These are phyloP conservation scores for Toxostoma redivivum DNA, from an alignment of 2,113 vertebrate genomes.

Conservation along the genomic window DNA sequence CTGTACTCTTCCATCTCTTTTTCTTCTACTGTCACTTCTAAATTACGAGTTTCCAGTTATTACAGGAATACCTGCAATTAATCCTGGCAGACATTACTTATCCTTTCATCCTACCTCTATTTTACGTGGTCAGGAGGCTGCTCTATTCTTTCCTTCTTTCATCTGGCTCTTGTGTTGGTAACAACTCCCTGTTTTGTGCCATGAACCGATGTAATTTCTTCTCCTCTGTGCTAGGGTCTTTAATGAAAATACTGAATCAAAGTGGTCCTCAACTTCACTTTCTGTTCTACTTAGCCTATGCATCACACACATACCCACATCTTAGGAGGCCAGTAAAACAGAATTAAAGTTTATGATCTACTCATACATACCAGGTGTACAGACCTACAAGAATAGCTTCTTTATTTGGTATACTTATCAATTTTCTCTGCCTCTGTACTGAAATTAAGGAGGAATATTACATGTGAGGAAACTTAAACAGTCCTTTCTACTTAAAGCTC, in stretches of 20 bases:
- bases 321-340: not conserved
- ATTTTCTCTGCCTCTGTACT: not conserved
- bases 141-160: not conserved
- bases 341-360: not conserved
- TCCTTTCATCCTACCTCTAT: slow-evolving; percentile 9
- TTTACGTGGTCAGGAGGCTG: not conserved
- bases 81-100: slow-evolving; percentile 13
- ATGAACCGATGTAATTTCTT: not conserved
- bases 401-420: not conserved
- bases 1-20: not conserved
- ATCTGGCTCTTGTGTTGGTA: not conserved
- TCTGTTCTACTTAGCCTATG: not conserved
- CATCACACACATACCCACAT: not conserved
- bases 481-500: not conserved
- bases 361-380: not conserved
- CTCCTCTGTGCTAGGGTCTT: not conserved
- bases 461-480: not conserved
- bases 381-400: not conserved
- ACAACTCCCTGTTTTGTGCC: not conserved
- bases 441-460: not conserved
- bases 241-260: not conserved
- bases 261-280: not conserved
- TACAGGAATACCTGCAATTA: slow-evolving; percentile 25
- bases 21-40: slow-evolving; percentile 28
- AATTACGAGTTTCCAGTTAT: slow-evolving; percentile 24